Conservation (phyloP, 2,888 invertebrate genomes). For the Aromia moschata region DNA sequence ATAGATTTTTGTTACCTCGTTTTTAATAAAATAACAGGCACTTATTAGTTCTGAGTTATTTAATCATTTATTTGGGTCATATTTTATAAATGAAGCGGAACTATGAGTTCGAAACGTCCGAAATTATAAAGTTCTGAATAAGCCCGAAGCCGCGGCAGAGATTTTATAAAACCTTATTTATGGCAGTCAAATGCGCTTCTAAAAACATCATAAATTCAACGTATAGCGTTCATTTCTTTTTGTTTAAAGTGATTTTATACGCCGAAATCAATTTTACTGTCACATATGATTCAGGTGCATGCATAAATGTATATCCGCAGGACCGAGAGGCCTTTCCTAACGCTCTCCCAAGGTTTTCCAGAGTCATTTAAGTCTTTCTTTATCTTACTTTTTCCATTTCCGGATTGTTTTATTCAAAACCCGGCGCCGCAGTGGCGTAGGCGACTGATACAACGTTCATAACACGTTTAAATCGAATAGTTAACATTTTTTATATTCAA, state of each 20-base stretch:
- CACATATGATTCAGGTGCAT: constrained; percentile 53
- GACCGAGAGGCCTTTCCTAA: constrained; percentile 29
- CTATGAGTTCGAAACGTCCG: too few species aligned
- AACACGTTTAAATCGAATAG: too few species aligned
- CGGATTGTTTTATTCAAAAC: constrained; percentile 57
- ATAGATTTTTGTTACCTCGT: too few species aligned
- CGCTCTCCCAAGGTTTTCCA: constrained; percentile 40
- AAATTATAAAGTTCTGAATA: too few species aligned
- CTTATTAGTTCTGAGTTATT: too few species aligned
- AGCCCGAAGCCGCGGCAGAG: too few species aligned
- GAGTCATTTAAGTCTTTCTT: constrained; percentile 52
- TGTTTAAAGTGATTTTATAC: constrained; percentile 44
- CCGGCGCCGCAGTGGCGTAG: constrained; percentile 16
- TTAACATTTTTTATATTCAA: too few species aligned
- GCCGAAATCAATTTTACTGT: constrained; percentile 49
- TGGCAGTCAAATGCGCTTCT: constrained; percentile 27
- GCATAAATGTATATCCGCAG: constrained; percentile 53
- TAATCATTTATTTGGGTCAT: too few species aligned
- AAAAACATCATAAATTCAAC: constrained; percentile 27
- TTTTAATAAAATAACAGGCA: too few species aligned
- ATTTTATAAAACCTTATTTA: constrained; percentile 25
- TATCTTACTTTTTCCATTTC: constrained; percentile 58
- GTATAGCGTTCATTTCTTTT: constrained; percentile 30
- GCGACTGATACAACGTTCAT: too few species aligned
- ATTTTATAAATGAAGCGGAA: too few species aligned